These are phyloP conservation scores for Frankliniella fusca DNA, from an alignment of 2,888 invertebrate species.

Conservation along the genomic window DNA sequence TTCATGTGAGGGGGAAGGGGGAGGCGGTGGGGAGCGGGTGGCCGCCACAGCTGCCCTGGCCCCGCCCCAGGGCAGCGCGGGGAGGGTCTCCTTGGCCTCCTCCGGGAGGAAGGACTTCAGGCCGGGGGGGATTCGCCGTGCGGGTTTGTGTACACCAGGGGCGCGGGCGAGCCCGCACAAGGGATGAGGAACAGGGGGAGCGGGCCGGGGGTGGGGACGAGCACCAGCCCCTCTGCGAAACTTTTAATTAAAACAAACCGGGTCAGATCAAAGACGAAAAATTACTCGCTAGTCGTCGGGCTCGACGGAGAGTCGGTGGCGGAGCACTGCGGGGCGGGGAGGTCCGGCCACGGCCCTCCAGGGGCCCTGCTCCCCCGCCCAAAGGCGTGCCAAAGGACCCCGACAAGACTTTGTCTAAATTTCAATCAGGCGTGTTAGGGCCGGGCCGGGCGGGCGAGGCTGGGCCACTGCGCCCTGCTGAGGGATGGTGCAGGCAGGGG, in stretches of 20 bases:
- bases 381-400: background rate
- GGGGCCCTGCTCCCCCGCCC: background rate
- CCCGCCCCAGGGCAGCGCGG: background rate
- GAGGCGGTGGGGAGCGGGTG: too few species aligned
- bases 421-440: background rate
- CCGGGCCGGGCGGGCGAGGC: background rate
- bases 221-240: background rate
- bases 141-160: background rate
- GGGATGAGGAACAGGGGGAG: background rate
- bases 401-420: slow-evolving; percentile 12
- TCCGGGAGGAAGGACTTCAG: too few species aligned
- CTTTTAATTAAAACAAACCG: slow-evolving; percentile 24
- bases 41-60: background rate
- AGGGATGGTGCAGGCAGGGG: background rate
- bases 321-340: background rate
- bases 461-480: background rate
- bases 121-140: background rate
- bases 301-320: background rate
- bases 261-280: slow-evolving; percentile 21
- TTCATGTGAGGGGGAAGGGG: too few species aligned
- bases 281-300: slow-evolving; percentile 7
- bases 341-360: background rate
- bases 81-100: too few species aligned
- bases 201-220: background rate
- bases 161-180: background rate